Evolutionary conservation across 1,140 invertebrate genomes (phyloP), one percentile per base, ranked within the genome.

Genomic region (Wasmannia auropunctata): DNA sequence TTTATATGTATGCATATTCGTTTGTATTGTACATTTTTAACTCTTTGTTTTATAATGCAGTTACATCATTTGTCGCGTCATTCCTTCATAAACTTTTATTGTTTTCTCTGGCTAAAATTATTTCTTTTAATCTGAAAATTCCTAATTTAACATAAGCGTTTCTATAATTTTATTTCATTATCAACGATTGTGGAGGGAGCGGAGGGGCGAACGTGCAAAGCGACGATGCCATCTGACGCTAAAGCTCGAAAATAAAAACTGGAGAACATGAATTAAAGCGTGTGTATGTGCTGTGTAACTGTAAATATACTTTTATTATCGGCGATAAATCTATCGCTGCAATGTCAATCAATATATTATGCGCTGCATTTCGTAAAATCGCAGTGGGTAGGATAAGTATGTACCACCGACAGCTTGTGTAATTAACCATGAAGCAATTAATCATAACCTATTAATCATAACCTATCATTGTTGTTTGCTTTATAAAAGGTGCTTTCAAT

Each of bases 331-430:
- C 16, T 46, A 62, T 28, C 40, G 34, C 11, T 46, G 43, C 31
- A 34, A 90, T 90, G 88, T 46, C 56, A 28, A 4, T 87, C 34
- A 86, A 87, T 40, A 87, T 5, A 62, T 56, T 90, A 16, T 90
- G 81, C 16, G 14, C 75, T 56, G 63, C 25, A 83, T 74, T 90
- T 81, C 88, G 74, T 8, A 79, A 74, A 87, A 14, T 90, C 56
- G n/a, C 60, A 16, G 31, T 87, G 19, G 28, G 60, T 14, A 51
- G 19, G 22, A 56, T 63, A 85, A 60, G 89, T 90, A 80, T 6
- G 86, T 90, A 70, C 10, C n/a, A 0, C 2, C 43, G 37, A 19
- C 25, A 28, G 63, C 25, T 43, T 31, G 51, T 14, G 28, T 28
- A 60, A 72, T 19, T 16, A 43, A 22, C 0, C 28, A 7, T n/a